Evolutionary conservation across 2,888 invertebrate species (phyloP), one percentile per base, ranked within the genome.

Genomic region (Diplolepis rosae): DNA sequence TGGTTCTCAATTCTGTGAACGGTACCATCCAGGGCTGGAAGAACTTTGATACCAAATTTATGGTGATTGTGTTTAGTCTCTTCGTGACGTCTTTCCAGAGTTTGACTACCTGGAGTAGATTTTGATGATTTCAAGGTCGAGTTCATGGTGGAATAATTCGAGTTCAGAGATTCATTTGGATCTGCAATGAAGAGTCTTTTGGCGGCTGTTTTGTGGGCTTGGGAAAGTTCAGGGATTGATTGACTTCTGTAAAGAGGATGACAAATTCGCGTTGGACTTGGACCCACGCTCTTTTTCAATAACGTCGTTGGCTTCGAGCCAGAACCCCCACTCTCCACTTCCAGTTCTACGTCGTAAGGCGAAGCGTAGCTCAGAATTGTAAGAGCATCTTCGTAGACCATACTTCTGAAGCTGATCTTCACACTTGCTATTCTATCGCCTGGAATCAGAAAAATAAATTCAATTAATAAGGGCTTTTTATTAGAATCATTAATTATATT

Each of bases 281-380:
- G 87, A 1, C 88, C 86, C 1, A 88, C 83, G 35, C 79, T 87
- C 51, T 87, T 88, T 72, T 89, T 89, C 68, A 89, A 77, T n/a
- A 89, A 80, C 2, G 89, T 88, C 11, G 89, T 83, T 2, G 90
- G 89, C 45, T 89, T 88, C 4, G 89, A 87, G 39, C 82, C 83
- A 0, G 77, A 74, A 11, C 83, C 83, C 0, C 91, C 91, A 77
- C 91, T 92, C 83, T 93, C 92, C 32, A 96, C 92, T 84, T 95
- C 94, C 73, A 97, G 90, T 76, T 94, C 93, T 15, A 96, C 95
- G 72, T 95, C 95, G 85, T 97, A 97, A 0, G 97, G 97, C 45
- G 96, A 96, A 5, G 97, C 97, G 77, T 97, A 95, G 75, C 96
- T 96, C 50, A 98, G 90, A 75, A 98, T 95, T 1, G 95, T 95